phyloP scores from a whole-genome alignment of 2,113 vertebrate genomes.

The Oreochromis niloticus region DNA sequence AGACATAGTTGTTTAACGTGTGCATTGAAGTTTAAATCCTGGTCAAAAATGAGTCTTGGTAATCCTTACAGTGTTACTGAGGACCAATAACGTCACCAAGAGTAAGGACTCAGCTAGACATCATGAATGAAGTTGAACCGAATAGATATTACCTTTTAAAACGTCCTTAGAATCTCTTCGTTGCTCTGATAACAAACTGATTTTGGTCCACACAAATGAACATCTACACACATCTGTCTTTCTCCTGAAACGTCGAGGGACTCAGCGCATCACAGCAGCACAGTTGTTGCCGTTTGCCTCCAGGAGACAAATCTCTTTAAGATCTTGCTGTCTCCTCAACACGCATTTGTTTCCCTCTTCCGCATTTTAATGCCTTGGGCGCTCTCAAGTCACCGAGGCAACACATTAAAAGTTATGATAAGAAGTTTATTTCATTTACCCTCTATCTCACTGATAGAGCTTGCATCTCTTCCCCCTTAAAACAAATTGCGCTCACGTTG shows the following conservation, averaged over 20 bases:
- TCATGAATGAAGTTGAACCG: not conserved
- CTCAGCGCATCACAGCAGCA: not conserved
- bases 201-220: not conserved
- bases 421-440: not conserved
- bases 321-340: not conserved
- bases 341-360: not conserved
- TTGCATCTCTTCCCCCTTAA: not conserved
- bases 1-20: not conserved
- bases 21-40: not conserved
- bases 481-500: not conserved
- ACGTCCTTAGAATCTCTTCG: accelerated
- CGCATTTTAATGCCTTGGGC: not conserved
- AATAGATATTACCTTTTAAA: not conserved
- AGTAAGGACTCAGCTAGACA: not conserved
- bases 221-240: not conserved
- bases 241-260: not conserved
- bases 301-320: not conserved
- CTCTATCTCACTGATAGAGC: not conserved
- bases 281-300: not conserved
- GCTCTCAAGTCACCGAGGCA: not conserved
- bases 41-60: not conserved
- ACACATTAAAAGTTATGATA: not conserved
- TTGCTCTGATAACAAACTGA: not conserved
- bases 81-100: not conserved
- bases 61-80: not conserved